phyloP scores from a whole-genome alignment of 2,888 invertebrate species.

The Hanleya hanleyi region DNA sequence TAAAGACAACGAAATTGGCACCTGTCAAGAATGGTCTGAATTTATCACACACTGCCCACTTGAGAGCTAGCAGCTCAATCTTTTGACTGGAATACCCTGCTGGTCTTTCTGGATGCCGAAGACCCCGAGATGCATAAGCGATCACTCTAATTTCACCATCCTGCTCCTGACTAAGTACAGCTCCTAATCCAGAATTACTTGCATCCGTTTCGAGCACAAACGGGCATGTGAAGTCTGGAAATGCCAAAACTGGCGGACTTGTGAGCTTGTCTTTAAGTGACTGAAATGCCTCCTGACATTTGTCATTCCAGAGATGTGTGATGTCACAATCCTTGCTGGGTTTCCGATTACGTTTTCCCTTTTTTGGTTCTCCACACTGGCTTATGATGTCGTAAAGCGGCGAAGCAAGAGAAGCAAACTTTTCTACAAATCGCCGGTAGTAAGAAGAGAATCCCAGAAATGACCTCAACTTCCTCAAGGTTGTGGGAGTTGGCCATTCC shows the following conservation, averaged over 20 bases:
- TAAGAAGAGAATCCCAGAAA: slow-evolving; percentile 33
- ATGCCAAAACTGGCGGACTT: slow-evolving; percentile 28
- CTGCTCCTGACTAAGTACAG: slow-evolving; percentile 23
- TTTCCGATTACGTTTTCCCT: not conserved
- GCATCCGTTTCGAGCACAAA: slow-evolving; percentile 28
- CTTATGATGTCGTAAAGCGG: slow-evolving; percentile 20
- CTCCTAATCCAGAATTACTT: slow-evolving; percentile 19
- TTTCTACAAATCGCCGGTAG: slow-evolving; percentile 31
- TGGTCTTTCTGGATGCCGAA: slow-evolving; percentile 19
- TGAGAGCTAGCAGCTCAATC: slow-evolving; percentile 34
- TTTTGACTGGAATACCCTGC: slow-evolving; percentile 31
- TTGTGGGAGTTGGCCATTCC: slow-evolving; percentile 25
- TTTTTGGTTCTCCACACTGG: slow-evolving; percentile 7
- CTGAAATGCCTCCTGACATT: slow-evolving; percentile 32
- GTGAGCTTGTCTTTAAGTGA: slow-evolving; percentile 28
- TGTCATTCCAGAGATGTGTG: slow-evolving; percentile 14
- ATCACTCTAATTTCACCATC: slow-evolving; percentile 27
- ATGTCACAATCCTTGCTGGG: not conserved
- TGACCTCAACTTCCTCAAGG: slow-evolving; percentile 21
- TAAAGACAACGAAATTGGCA: slow-evolving; percentile 20
- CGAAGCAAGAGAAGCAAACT: slow-evolving; percentile 17
- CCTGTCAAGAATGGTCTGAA: slow-evolving; percentile 27
- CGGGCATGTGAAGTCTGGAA: slow-evolving; percentile 23
- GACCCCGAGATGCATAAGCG: slow-evolving; percentile 14
- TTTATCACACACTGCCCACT: slow-evolving; percentile 38